phyloP scores from a whole-genome alignment of 2,888 invertebrate species.

The Lymantria dispar region DNA sequence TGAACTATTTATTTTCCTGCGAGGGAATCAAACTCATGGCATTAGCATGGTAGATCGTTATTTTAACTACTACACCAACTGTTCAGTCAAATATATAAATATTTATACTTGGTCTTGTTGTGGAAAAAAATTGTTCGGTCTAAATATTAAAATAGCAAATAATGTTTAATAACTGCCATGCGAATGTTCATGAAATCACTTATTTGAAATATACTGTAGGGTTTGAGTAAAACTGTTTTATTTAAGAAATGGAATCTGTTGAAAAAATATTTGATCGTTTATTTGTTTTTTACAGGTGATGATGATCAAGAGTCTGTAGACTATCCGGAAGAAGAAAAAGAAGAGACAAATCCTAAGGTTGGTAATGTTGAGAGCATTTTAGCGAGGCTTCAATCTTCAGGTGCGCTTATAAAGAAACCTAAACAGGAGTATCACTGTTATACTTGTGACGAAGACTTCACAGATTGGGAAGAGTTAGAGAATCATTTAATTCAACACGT shows the following conservation, averaged over 20 bases:
- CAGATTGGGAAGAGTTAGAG: slow-evolving; percentile 67
- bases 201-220: no score
- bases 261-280: not conserved
- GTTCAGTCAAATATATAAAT: no score
- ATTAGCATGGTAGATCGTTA: no score
- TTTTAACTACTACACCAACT: no score
- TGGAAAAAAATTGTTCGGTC: no score
- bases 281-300: slow-evolving; percentile 38
- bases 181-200: no score
- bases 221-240: no score
- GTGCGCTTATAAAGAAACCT: slow-evolving; percentile 51
- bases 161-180: no score
- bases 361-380: slow-evolving; percentile 60
- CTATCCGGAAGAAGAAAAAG: slow-evolving; percentile 35
- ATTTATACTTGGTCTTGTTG: no score
- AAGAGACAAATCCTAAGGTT: slow-evolving; percentile 41
- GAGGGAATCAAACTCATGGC: no score
- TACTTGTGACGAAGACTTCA: slow-evolving; percentile 78
- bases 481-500: slow-evolving; percentile 82
- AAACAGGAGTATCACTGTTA: slow-evolving; percentile 70
- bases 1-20: no score
- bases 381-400: slow-evolving; percentile 57
- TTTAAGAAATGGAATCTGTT: not conserved
- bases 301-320: slow-evolving; percentile 49
- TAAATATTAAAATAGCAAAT: no score